Conservation (phyloP, 1,140 invertebrate genomes). For the Adoxophyes honmai region DNA sequence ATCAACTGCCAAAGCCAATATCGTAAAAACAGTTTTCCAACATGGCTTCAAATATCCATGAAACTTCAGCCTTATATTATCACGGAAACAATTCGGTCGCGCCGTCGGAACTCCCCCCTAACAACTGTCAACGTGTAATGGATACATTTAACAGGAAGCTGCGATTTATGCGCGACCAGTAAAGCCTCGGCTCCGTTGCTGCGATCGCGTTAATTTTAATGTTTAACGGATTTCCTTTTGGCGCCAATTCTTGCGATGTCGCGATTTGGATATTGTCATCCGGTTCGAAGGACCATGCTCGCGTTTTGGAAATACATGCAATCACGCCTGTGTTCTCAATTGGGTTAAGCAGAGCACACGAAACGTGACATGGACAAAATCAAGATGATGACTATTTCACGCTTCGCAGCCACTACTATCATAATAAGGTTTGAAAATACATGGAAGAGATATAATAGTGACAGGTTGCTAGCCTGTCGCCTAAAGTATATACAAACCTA, state of each 20-base stretch:
- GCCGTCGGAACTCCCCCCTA: constrained; percentile 28
- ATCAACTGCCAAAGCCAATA: background rate
- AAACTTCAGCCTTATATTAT: background rate
- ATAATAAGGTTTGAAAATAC: too few species aligned
- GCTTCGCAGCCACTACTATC: too few species aligned
- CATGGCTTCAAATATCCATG: background rate
- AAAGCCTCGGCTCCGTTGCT: constrained; percentile 26
- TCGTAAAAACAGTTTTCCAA: background rate
- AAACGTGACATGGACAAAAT: too few species aligned
- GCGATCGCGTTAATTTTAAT: background rate
- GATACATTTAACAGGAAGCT: constrained; percentile 58
- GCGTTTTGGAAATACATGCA: too few species aligned
- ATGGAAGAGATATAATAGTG: too few species aligned
- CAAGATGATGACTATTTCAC: too few species aligned
- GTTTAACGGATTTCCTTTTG: background rate
- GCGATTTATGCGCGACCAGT: constrained; percentile 58
- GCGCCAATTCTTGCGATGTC: background rate
- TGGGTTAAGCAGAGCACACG: too few species aligned
- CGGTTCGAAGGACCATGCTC: too few species aligned
- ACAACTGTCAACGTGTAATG: constrained; percentile 56
- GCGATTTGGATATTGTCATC: background rate
- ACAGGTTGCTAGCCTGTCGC: too few species aligned
- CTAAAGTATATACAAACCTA: too few species aligned
- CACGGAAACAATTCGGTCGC: constrained; percentile 16
- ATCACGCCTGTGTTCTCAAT: too few species aligned